phyloP scores from a whole-genome alignment of 2,797 vertebrate genomes.

The Semotilus atromaculatus region DNA sequence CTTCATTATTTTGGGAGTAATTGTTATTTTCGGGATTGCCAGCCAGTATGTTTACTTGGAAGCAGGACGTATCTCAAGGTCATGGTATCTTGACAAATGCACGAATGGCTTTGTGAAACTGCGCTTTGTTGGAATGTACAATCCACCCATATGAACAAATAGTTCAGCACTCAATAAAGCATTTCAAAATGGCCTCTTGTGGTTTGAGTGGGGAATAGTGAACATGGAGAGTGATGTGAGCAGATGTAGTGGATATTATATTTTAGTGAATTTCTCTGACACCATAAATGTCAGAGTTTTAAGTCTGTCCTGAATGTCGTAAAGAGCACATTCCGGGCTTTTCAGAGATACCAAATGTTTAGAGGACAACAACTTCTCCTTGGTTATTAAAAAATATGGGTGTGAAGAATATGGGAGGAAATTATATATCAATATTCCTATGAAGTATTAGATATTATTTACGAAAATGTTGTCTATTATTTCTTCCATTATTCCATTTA shows the following conservation, averaged over 20 bases:
- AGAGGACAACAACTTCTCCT: too few species aligned
- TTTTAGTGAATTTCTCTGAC: background rate
- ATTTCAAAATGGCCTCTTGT: background rate
- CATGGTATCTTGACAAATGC: background rate
- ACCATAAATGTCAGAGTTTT: background rate
- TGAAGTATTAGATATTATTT: background rate
- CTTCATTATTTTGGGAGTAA: constrained; percentile 2
- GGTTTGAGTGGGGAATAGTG: background rate
- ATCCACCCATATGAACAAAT: constrained; percentile 30
- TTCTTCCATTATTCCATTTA: background rate
- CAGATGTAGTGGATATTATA: background rate
- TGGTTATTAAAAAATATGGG: too few species aligned
- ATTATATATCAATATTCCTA: too few species aligned
- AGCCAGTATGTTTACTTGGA: background rate
- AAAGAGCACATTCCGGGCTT: background rate
- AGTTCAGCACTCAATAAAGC: constrained; percentile 12
- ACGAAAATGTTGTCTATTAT: background rate
- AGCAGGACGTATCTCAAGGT: background rate
- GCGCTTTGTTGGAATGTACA: background rate
- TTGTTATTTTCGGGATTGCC: background rate
- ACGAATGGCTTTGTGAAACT: constrained; percentile 20
- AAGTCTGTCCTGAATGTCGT: background rate
- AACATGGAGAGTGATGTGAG: background rate
- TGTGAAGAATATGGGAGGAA: too few species aligned
- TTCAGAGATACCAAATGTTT: background rate